Base-by-base conservation (phyloP, 2,113 vertebrate genomes). In the Mustela lutreola region DNA sequence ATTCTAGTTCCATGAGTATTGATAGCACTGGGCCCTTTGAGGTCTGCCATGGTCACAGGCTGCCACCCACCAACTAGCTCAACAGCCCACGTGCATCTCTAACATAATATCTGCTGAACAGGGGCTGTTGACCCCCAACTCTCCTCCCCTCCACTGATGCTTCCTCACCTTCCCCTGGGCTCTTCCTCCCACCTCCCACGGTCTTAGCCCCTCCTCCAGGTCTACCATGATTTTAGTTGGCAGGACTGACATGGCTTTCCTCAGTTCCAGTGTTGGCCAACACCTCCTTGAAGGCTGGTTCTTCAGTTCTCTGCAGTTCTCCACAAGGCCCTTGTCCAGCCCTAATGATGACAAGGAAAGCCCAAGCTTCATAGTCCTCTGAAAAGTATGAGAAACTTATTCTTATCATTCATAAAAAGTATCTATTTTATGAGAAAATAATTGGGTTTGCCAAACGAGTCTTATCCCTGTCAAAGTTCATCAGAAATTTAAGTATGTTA, bases 371-470 rank as follows among this genome's bases (percentile, higher is more conserved):
- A 3, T 5, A 50, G 22, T 62, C 33, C 31, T 73, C 39, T 28
- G 28, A 45, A 92, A n/a, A 1, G 53, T 18, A 19, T 39, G 39
- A 92, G 53, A 83, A 92, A 31, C 39, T 36, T 36, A 73, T 42
- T 91, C 4, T 6, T 33, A 70, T 60, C 19, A 71, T n/a, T 71
- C 56, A 70, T 26, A 39, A 42, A 24, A 76, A 31, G n/a, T 24
- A 65, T 48, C 67, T 39, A 80, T 73, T 89, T 95, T 48, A 42
- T 89, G 16, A 62, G 62, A 62, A 94, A 94, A 71, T 71, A 82
- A 58, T 53, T 36, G 73, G 67, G 16, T 76, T 19, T 11, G n/a
- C 45, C 65, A 21, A 70, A 53, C 45, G 89, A 88, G 31, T 36
- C 60, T 90, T 50, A 89, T 53, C 33, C 11, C 7, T 11, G 31